Evolutionary conservation across 30 jellyfish, hydroid and myxozoan genomes (phyloP).

Genomic region (Pseudorhiza aurosa): DNA sequence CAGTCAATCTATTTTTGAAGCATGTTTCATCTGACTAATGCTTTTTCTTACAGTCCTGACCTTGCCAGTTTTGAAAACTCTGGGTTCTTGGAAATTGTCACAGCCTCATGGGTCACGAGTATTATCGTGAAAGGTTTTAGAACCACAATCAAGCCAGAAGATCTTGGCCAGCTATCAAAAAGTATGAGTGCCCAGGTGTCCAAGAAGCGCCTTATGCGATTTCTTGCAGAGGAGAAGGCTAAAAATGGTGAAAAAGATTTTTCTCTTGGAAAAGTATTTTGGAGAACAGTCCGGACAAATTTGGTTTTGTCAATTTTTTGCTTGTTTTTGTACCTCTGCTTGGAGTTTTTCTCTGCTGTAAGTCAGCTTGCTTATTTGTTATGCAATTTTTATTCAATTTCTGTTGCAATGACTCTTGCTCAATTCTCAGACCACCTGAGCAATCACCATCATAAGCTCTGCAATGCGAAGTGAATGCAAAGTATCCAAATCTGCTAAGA

Average conservation of each 20-base stretch:
- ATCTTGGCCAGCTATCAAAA: slow-evolving; percentile 39
- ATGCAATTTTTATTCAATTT: not conserved
- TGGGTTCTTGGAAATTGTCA: slow-evolving; percentile 65
- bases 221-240: slow-evolving; percentile 34
- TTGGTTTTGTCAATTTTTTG: slow-evolving; percentile 15
- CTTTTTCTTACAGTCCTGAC: slow-evolving; percentile 27
- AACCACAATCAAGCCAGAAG: slow-evolving; percentile 26
- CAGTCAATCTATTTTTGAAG: too few species aligned
- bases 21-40: too few species aligned
- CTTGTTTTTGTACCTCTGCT: slow-evolving; percentile 13
- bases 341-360: slow-evolving; percentile 51
- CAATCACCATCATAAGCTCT: too few species aligned
- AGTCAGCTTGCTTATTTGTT: slow-evolving; percentile 12
- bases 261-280: slow-evolving; percentile 35
- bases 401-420: too few species aligned
- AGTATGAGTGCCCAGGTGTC: slow-evolving; percentile 26
- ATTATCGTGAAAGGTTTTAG: slow-evolving; percentile 55
- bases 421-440: too few species aligned
- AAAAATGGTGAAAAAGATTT: slow-evolving; percentile 1
- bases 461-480: not conserved
- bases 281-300: slow-evolving; percentile 44
- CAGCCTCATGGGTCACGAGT: slow-evolving; percentile 51
- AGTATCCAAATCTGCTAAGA: too few species aligned
- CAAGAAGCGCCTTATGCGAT: slow-evolving; percentile 13
- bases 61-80: slow-evolving; percentile 36